Percentiles rank a stretch among this genome's conserved stretches.
These are phyloP conservation scores for Chymomyza procnemis DNA, from an alignment of 2,888 invertebrate genomes.

Conservation along the genomic window DNA sequence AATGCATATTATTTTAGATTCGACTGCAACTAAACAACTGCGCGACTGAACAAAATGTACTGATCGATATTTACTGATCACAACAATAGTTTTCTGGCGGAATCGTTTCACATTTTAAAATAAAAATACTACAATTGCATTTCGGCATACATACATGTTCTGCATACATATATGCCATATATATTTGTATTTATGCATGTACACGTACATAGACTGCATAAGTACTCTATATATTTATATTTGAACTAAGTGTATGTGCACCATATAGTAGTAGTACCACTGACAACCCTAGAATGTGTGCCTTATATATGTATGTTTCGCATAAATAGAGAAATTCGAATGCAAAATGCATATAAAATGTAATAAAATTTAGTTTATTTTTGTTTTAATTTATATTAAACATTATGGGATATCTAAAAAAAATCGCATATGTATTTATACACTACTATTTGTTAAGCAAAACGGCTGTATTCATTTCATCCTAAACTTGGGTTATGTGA, in stretches of 20 bases:
- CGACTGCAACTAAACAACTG: constrained; percentile 55
- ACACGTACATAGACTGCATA: not conserved
- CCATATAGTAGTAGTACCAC: too few species aligned
- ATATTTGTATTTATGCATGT: not conserved
- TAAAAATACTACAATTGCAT: constrained; percentile 30
- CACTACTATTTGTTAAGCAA: not conserved
- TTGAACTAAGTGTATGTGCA: not conserved
- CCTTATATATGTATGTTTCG: not conserved
- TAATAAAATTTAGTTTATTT: not conserved
- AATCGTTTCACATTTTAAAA: constrained; percentile 36
- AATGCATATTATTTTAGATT: not conserved
- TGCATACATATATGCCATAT: not conserved
- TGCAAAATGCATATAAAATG: not conserved
- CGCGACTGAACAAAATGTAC: constrained; percentile 56
- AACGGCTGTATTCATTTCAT: not conserved
- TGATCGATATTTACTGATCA: constrained; percentile 69
- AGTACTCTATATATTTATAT: not conserved
- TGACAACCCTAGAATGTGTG: not conserved
- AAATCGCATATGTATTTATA: not conserved
- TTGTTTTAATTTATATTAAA: not conserved
- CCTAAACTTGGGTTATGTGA: not conserved
- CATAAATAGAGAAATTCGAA: not conserved
- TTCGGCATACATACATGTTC: not conserved
- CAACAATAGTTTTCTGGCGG: constrained; percentile 58
- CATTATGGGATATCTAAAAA: not conserved